A percentile compares a stretch with the other conserved stretches of the same genome.
phyloP scores from a whole-genome alignment of 2,797 vertebrate species.

The Chelon labrosus region DNA sequence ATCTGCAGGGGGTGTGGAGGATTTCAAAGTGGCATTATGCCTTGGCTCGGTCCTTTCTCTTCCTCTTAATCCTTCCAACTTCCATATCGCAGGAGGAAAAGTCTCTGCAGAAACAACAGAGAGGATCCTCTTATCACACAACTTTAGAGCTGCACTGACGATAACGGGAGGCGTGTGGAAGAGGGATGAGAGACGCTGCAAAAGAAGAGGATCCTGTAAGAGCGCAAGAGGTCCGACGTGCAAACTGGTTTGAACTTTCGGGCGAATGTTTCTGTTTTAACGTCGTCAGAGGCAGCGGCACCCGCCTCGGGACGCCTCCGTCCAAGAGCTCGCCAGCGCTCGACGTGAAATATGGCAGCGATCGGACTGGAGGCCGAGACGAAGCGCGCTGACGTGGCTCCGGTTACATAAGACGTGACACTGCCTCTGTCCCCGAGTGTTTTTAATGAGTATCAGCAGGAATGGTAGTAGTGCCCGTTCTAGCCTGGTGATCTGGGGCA shows the following conservation, averaged over 20 bases:
- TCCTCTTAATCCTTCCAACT: slow-evolving; percentile 57
- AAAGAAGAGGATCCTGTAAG: neutral
- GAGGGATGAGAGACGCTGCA: neutral
- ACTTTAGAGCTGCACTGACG: slow-evolving; percentile 8
- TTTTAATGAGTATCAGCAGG: slow-evolving; percentile 18
- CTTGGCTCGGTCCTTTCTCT: slow-evolving; percentile 54
- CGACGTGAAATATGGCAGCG: slow-evolving; percentile 63
- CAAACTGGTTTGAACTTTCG: slow-evolving; percentile 19
- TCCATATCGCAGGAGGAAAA: slow-evolving; percentile 32
- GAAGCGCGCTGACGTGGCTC: slow-evolving; percentile 34
- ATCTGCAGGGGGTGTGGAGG: slow-evolving; percentile 54
- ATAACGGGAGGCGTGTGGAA: neutral
- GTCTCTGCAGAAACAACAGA: slow-evolving; percentile 35
- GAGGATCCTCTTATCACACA: slow-evolving; percentile 30
- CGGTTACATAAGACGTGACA: slow-evolving; percentile 53
- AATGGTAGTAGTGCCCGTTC: neutral
- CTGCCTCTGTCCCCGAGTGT: slow-evolving; percentile 24
- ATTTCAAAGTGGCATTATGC: slow-evolving; percentile 66
- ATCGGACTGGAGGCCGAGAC: slow-evolving; percentile 46
- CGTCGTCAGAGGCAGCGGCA: slow-evolving; percentile 35
- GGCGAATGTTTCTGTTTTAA: neutral
- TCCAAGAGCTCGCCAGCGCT: slow-evolving; percentile 45
- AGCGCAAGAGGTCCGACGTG: neutral
- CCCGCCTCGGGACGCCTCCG: slow-evolving; percentile 29
- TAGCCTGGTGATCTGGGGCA: neutral